phyloP scores from a whole-genome alignment of 2,113 vertebrate species.

The Ondatra zibethicus region DNA sequence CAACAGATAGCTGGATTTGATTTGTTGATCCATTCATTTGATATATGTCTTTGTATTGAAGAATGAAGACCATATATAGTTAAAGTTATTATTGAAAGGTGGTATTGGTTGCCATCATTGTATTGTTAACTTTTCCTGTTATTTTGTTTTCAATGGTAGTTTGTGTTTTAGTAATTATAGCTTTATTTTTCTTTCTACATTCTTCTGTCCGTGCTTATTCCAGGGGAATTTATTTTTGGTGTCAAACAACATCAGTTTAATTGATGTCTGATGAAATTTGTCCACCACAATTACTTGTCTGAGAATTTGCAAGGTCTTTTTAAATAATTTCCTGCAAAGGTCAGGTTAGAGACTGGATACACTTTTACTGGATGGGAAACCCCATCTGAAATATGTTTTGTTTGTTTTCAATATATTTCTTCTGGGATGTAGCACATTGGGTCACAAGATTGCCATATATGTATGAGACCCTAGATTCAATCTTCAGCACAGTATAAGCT shows the following conservation, averaged over 20 bases:
- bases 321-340: background rate
- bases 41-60: conserved; percentile 50
- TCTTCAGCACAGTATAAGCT: background rate
- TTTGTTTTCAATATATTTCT: background rate
- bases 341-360: background rate
- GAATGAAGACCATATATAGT: background rate
- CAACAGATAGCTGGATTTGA: background rate
- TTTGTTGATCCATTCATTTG: background rate
- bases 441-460: background rate
- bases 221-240: conserved; percentile 80
- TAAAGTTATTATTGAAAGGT: background rate
- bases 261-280: conserved; percentile 79
- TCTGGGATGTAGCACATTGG: background rate
- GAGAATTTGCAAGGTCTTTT: conserved; percentile 67
- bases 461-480: background rate
- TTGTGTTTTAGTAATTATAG: background rate
- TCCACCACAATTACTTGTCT: conserved; percentile 61
- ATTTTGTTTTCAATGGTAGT: background rate
- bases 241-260: conserved; percentile 82
- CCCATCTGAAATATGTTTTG: background rate
- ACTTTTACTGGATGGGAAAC: conserved; percentile 27
- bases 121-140: background rate
- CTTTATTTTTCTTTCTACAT: background rate
- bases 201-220: background rate
- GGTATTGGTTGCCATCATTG: background rate